Conservation (phyloP, 2,888 invertebrate genomes). For the Deladenus siricidicola region DNA sequence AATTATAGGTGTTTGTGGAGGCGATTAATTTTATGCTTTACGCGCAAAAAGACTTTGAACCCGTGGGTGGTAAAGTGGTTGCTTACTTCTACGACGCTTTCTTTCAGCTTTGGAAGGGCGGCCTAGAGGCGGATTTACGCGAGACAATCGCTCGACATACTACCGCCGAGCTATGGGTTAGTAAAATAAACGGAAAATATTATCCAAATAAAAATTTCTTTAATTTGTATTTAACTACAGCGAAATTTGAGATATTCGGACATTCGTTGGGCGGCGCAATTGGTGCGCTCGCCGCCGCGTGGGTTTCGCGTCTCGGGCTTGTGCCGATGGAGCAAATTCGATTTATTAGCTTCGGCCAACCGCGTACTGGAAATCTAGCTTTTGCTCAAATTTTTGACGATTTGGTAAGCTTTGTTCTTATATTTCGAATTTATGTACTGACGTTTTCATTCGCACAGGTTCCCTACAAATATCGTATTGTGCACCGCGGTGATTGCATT, state of each 20-base stretch:
- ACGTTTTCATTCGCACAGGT: constrained; percentile 18
- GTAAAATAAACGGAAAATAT: not conserved
- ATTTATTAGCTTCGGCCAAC: constrained; percentile 25
- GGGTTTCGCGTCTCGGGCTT: constrained; percentile 3
- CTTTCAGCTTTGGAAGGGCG: constrained; percentile 22
- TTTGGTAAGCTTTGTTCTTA: constrained; percentile 11
- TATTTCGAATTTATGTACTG: constrained; percentile 1
- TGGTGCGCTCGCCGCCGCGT: constrained; percentile 11
- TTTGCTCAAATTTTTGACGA: constrained; percentile 19
- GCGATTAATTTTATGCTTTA: constrained; percentile 20
- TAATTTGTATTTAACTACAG: not conserved
- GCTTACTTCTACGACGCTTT: constrained; percentile 25
- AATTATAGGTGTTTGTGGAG: constrained; percentile 21
- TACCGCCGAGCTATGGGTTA: constrained; percentile 19
- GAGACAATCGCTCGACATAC: constrained; percentile 9
- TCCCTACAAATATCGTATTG: constrained; percentile 22
- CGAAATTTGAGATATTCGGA: constrained; percentile 13
- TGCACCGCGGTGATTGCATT: constrained; percentile 14
- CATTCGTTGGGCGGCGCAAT: constrained; percentile 14
- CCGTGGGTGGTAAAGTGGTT: constrained; percentile 24
- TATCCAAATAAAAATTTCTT: not conserved
- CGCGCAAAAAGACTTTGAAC: constrained; percentile 23
- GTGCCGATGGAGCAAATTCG: constrained; percentile 2
- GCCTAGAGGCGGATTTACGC: constrained; percentile 14
- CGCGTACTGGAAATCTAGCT: constrained; percentile 19